phyloP scores from a whole-genome alignment of 2,113 vertebrate species.

The Sinocyclocheilus rhinocerous region DNA sequence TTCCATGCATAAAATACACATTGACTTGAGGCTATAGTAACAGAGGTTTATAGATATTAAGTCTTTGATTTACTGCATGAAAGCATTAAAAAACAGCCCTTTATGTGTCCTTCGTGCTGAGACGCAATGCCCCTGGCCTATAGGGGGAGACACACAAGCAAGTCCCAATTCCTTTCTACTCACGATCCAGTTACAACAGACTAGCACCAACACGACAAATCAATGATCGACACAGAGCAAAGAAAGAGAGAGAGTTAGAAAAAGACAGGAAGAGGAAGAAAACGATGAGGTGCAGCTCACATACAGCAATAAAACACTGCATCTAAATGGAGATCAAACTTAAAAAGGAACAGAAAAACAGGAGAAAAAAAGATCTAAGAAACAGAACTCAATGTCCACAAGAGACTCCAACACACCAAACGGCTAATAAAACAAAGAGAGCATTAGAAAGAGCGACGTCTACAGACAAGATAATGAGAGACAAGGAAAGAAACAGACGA shows the following conservation, averaged over 20 bases:
- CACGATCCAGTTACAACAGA: conserved; percentile 52
- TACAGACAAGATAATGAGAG: conserved; percentile 42
- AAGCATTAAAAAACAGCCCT: conserved; percentile 36
- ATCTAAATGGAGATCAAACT: conserved; percentile 53
- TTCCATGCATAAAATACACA: conserved; percentile 30
- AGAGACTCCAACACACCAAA: conserved; percentile 55
- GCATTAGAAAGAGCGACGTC: conserved; percentile 38
- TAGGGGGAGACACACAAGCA: conserved; percentile 50
- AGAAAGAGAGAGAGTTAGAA: conserved; percentile 25
- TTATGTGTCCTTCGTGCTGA: conserved; percentile 28
- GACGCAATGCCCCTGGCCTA: conserved; percentile 58
- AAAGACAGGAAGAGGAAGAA: conserved; percentile 12
- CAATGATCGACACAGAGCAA: conserved; percentile 48
- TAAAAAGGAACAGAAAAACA: conserved; percentile 55
- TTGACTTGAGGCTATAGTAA: conserved; percentile 16
- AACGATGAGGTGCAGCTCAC: conserved; percentile 49
- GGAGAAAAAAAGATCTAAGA: conserved; percentile 62
- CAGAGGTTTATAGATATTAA: background rate
- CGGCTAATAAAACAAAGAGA: conserved; percentile 49
- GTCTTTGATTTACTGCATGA: conserved; percentile 30
- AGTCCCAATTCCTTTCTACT: conserved; percentile 53
- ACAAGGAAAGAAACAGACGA: conserved; percentile 37
- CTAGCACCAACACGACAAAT: conserved; percentile 54
- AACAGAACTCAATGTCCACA: conserved; percentile 48
- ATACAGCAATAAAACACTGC: conserved; percentile 53